Percentiles rank a stretch among this genome's conserved stretches.
Conservation (phyloP, 2,113 vertebrate species). For the Anolis carolinensis region DNA sequence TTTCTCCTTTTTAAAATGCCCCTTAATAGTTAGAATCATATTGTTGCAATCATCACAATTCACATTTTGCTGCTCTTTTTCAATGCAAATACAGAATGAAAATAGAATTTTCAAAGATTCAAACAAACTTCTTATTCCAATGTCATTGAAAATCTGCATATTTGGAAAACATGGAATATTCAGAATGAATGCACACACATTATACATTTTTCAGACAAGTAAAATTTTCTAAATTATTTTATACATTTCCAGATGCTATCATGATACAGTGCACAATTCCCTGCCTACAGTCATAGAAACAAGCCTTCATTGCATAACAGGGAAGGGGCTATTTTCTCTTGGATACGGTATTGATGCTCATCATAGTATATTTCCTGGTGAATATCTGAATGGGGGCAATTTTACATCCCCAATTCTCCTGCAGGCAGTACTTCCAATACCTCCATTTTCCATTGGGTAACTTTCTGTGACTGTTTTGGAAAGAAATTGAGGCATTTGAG, state of each 20-base stretch:
- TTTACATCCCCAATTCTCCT: background rate
- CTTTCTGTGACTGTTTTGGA: no score
- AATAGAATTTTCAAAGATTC: background rate
- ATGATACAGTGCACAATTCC: no score
- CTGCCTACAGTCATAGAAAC: background rate
- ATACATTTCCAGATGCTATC: background rate
- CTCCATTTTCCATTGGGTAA: no score
- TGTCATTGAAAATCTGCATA: background rate
- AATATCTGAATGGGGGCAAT: no score
- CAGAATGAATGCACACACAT: no score
- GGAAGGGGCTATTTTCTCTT: background rate
- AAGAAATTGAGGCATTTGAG: no score
- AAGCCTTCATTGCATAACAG: background rate
- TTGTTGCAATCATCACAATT: background rate
- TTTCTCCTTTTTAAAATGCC: conserved; percentile 1
- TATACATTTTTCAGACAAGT: background rate
- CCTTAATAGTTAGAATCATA: background rate
- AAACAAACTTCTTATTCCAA: background rate
- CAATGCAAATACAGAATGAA: background rate
- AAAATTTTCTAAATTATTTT: background rate
- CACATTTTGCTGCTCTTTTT: background rate
- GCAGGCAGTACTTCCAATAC: no score
- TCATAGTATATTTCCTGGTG: no score
- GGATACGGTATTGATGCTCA: background rate
- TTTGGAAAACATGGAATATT: no score